phyloP scores from a whole-genome alignment of 1,140 invertebrate genomes.

The Dendroctonus valens region DNA sequence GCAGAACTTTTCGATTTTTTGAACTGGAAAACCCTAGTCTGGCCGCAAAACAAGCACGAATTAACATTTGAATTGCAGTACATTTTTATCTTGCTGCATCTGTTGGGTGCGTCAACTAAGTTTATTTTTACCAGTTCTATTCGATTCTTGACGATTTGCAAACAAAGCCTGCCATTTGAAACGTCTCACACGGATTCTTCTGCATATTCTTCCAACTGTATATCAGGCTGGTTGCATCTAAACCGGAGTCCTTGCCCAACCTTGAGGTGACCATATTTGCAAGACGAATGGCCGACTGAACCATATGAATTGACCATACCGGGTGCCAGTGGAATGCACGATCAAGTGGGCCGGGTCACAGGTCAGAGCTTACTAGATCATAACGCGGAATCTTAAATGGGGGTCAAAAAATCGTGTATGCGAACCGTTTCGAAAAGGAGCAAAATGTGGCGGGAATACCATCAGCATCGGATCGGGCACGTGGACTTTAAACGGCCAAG shows the following conservation, averaged over 20 bases:
- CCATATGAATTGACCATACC: slow-evolving; percentile 10
- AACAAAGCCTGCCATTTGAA: no score
- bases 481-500: slow-evolving; percentile 19
- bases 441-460: slow-evolving; percentile 14
- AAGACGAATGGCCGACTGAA: slow-evolving; percentile 9
- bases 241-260: slow-evolving; percentile 17
- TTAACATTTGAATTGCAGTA: no score
- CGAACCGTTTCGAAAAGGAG: neutral
- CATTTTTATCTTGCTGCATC: no score
- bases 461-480: slow-evolving; percentile 1
- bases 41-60: no score
- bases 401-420: neutral
- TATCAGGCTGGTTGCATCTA: no score
- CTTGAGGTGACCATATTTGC: slow-evolving; percentile 23
- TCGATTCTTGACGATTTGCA: no score
- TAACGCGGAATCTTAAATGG: slow-evolving; percentile 4
- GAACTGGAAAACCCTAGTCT: no score
- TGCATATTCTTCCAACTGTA: no score
- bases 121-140: no score
- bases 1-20: no score
- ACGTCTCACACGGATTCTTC: no score
- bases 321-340: slow-evolving; percentile 8
- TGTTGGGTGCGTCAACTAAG: no score
- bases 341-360: slow-evolving; percentile 15
- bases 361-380: slow-evolving; percentile 20